Evolutionary conservation across 2,888 invertebrate species (phyloP), one percentile per base, ranked within the genome.

Genomic region (Athetis lepigone): DNA sequence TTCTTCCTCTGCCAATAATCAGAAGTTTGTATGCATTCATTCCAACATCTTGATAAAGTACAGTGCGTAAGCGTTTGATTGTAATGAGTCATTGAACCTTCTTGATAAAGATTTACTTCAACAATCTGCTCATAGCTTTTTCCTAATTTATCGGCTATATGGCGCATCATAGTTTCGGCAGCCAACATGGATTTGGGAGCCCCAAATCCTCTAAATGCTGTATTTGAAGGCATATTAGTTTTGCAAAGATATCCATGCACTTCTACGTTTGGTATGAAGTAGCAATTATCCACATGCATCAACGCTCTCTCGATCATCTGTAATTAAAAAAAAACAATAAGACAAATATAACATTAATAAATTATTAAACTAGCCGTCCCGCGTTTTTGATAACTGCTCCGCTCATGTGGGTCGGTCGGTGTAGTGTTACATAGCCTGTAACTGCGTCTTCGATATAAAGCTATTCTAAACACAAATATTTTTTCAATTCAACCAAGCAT

Each of bases 171-270:
- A 68, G 95, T 96, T 91, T 99, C 99, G 0, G 96, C 97, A 8
- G 97, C 96, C 80, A 98, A 96, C 98, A 98, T 98, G 5, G 97
- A 98, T 88, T 98, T 98, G 0, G 98, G 98, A 0, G 97, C 98
- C 2, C 98, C 98, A 84, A 98, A 98, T 2, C 98, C 98, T 83
- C 99, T 95, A 85, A 99, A 99, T 0, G 99, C 99, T 0, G 99
- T 99, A 86, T 98, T 98, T 0, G 98, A 98, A 0, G 98, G 97
- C 73, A 98, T 90, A 93, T 99, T 98, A 0, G 99, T 99, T 90
- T 96, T 97, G 86, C 99, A 99, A 7, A 96, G 94, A 86, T 96
- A 97, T 1, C 97, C 97, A 23, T 93, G 93, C 0, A 97, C 95
- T 75, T 96, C 95, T 0, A 97, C 91, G 75, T 97, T 97, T 7